phyloP scores from a whole-genome alignment of 2,888 invertebrate genomes.

The Parapristionchus giblindavisi region DNA sequence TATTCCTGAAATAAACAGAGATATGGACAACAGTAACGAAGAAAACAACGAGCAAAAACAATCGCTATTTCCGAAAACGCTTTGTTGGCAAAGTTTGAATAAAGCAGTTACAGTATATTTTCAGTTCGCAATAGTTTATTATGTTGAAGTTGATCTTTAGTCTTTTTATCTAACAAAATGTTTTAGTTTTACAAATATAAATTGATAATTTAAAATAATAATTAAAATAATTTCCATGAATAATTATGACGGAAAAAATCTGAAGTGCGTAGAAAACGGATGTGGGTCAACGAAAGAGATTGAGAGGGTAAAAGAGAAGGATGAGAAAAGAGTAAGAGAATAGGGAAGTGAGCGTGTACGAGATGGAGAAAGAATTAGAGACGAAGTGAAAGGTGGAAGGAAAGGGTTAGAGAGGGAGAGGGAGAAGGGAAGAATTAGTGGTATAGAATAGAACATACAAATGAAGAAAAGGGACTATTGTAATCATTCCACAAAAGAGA shows the following conservation, averaged over 20 bases:
- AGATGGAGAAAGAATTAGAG: neutral
- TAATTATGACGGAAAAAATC: neutral
- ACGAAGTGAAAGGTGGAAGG: neutral
- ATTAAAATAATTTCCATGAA: neutral
- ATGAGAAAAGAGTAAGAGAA: constrained; percentile 22
- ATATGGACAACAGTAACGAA: neutral
- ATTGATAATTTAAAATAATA: neutral
- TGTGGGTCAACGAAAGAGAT: constrained; percentile 22
- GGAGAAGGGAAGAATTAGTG: constrained; percentile 12
- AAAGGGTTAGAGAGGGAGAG: constrained; percentile 15
- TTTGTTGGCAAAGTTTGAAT: no score
- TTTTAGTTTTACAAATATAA: neutral
- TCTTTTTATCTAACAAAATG: neutral
- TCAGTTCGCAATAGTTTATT: neutral
- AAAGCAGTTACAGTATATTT: no score
- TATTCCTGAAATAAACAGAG: no score
- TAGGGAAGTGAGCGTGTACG: neutral
- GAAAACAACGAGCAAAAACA: neutral
- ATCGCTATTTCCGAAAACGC: no score
- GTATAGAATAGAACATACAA: constrained; percentile 25
- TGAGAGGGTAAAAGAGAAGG: constrained; percentile 27
- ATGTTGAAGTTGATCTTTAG: neutral
- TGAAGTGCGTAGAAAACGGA: constrained; percentile 30
- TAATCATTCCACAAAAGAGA: no score
- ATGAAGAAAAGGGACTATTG: constrained; percentile 7